phyloP scores from a whole-genome alignment of 2,888 invertebrate genomes.

The Monopis laevigella region DNA sequence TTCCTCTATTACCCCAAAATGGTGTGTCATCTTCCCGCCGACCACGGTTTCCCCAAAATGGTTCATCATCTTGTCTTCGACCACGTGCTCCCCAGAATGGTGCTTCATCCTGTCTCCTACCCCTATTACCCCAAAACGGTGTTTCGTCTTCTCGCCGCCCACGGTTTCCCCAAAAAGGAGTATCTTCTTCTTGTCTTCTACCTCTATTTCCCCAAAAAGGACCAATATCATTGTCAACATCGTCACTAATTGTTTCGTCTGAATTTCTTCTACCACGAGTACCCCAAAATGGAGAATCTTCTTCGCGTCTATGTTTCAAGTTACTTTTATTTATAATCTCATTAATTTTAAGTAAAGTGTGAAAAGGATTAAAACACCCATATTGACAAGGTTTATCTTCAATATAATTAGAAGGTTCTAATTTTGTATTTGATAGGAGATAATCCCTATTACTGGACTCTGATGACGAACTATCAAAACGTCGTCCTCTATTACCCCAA shows the following conservation, averaged over 20 bases:
- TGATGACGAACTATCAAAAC: slow-evolving; percentile 32
- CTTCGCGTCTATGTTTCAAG: slow-evolving; percentile 24
- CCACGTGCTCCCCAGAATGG: slow-evolving; percentile 32
- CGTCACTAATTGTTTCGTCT: slow-evolving; percentile 23
- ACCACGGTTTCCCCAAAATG: slow-evolving; percentile 60
- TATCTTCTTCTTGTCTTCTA: slow-evolving; percentile 20
- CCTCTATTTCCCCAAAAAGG: slow-evolving; percentile 36
- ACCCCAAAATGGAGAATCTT: slow-evolving; percentile 38
- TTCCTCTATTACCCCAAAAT: slow-evolving; percentile 33
- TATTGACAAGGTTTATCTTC: slow-evolving; percentile 1
- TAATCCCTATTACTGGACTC: slow-evolving; percentile 13
- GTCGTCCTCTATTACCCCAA: slow-evolving; percentile 48
- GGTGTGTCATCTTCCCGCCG: slow-evolving; percentile 26
- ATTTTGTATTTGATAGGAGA: slow-evolving; percentile 1
- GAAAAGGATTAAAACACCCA: neutral
- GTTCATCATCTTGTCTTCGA: slow-evolving; percentile 29
- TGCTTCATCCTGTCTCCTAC: slow-evolving; percentile 32
- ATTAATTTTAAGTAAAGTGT: neutral
- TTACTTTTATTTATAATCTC: neutral
- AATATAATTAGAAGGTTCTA: neutral
- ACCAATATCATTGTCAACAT: slow-evolving; percentile 26
- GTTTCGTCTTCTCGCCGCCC: slow-evolving; percentile 25
- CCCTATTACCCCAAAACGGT: slow-evolving; percentile 43
- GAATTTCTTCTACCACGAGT: slow-evolving; percentile 33
- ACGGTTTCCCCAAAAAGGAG: slow-evolving; percentile 27